Percentiles rank a stretch among this genome's conserved stretches.
phyloP scores from a whole-genome alignment of 1,140 invertebrate species.

The Pomacea maculata region DNA sequence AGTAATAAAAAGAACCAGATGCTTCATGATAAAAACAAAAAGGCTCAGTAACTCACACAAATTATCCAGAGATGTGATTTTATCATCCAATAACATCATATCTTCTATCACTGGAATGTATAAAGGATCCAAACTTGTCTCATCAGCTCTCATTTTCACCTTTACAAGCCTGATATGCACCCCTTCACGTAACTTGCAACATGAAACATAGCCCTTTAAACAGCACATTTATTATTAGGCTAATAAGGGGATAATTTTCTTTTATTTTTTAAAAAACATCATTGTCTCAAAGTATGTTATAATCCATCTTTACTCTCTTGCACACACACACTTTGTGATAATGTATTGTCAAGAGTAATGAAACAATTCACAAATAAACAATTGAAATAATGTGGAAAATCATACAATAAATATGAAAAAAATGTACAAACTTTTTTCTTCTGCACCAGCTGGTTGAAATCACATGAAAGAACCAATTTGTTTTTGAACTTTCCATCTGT shows the following conservation, averaged over 20 bases:
- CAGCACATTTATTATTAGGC: not conserved
- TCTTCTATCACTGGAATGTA: slow-evolving; percentile 14
- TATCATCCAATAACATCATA: not conserved
- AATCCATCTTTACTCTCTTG: not conserved
- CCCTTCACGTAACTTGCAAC: slow-evolving; percentile 1
- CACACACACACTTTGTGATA: too few relatives aligned
- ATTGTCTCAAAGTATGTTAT: not conserved
- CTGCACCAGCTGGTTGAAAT: slow-evolving; percentile 4
- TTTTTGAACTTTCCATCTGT: not conserved
- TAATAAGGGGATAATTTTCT: not conserved
- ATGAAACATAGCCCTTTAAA: not conserved
- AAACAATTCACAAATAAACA: not conserved
- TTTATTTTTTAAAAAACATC: not conserved
- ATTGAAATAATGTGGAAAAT: not conserved
- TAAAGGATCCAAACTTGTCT: not conserved
- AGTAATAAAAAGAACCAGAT: too few relatives aligned
- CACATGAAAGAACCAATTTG: not conserved
- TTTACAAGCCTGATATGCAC: not conserved
- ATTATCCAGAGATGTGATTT: too few relatives aligned
- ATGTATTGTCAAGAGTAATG: too few relatives aligned
- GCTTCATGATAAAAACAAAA: too few relatives aligned
- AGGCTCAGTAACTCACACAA: too few relatives aligned
- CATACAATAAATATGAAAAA: not conserved
- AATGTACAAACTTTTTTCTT: not conserved
- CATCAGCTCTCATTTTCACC: slow-evolving; percentile 10